Base-by-base conservation (phyloP, 2,888 invertebrate species). In the Scrobipalpa atriplicella region DNA sequence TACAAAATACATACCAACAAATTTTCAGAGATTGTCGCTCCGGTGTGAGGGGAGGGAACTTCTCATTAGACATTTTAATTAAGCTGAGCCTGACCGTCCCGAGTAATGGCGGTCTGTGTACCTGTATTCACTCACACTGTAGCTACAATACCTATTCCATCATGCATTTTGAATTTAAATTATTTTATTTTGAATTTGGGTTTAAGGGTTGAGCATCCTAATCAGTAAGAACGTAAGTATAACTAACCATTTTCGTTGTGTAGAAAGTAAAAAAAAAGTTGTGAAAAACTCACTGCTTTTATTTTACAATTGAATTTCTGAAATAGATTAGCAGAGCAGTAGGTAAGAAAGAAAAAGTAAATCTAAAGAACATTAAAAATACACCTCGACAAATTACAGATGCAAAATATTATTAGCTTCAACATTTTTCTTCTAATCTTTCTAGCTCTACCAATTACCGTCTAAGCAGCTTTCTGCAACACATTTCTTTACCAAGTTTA, bases 51-150 rank as follows among this genome's bases (percentile, higher is more conserved):
- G 62, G 39, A 11, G 62, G 65, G 70, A 62, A 66, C 66, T 72
- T 74, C 78, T 86, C 83, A 84, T 85, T 84, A 83, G 73, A 74
- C 77, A 76, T 84, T 84, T 85, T 86, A 85, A 86, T 86, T 82
- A 86, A 83, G 79, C 65, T 67, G 58, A 66, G 39, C 39, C 64
- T 38, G 54, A 51, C 64, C 64, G 63, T 16, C 52, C 54, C 64
- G 6, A 16, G 51, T 62, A 63, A 63, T 52, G 47, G 19, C 62
- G 62, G 58, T 60, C n/a, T 10, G 41, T 16, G 21, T 54, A 61
- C 38, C 61, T 38, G 61, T 61, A 8, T 29, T 58, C 58, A 58
- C 58, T 58, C 58, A 58, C 29, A 58, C 36, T 13, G 29, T 58
- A n/a, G n/a, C n/a, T n/a, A 58, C 13, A 39, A 39, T 39, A 39